Conservation (phyloP, 2,797 vertebrate species). For the Xyrichtys novacula region DNA sequence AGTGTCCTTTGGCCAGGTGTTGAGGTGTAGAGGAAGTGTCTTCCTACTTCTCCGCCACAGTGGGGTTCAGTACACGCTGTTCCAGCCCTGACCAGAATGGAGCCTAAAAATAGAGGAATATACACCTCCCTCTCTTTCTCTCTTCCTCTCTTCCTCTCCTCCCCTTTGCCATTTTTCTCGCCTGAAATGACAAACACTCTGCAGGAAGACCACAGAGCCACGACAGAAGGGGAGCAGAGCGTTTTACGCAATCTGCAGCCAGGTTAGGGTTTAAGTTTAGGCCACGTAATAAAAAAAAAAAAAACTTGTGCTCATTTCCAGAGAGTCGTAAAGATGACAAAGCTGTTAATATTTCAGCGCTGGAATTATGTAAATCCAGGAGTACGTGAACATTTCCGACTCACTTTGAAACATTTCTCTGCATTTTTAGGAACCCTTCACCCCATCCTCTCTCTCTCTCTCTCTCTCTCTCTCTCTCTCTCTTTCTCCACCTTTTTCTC, state of each 20-base stretch:
- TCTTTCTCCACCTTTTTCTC: slow-evolving; percentile 10
- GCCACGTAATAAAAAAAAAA: slow-evolving; percentile 5
- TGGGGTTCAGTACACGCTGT: slow-evolving; percentile 67
- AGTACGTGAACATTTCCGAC: slow-evolving; percentile 16
- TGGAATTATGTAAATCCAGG: neutral
- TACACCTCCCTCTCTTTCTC: slow-evolving; percentile 40
- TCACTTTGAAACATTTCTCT: slow-evolving; percentile 17
- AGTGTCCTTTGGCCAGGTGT: slow-evolving; percentile 63
- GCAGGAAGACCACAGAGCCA: slow-evolving; percentile 33
- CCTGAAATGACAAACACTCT: slow-evolving; percentile 55
- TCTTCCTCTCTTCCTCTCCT: slow-evolving; percentile 4
- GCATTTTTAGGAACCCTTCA: slow-evolving; percentile 1
- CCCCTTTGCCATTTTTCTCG: slow-evolving; percentile 44
- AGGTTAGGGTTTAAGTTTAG: slow-evolving; percentile 5
- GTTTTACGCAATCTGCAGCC: slow-evolving; percentile 28
- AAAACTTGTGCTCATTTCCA: slow-evolving; percentile 18
- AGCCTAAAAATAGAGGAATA: slow-evolving; percentile 79
- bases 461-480: slow-evolving; percentile 11
- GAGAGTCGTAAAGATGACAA: neutral
- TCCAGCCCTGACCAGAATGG: slow-evolving; percentile 66
- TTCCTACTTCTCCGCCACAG: slow-evolving; percentile 48
- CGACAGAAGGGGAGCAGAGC: slow-evolving; percentile 3
- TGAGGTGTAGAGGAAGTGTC: slow-evolving; percentile 50
- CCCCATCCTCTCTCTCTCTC: slow-evolving; percentile 15
- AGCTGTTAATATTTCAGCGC: neutral